Evolutionary conservation across 2,888 invertebrate genomes (phyloP).

Genomic region (Hyposoter dolosus): DNA sequence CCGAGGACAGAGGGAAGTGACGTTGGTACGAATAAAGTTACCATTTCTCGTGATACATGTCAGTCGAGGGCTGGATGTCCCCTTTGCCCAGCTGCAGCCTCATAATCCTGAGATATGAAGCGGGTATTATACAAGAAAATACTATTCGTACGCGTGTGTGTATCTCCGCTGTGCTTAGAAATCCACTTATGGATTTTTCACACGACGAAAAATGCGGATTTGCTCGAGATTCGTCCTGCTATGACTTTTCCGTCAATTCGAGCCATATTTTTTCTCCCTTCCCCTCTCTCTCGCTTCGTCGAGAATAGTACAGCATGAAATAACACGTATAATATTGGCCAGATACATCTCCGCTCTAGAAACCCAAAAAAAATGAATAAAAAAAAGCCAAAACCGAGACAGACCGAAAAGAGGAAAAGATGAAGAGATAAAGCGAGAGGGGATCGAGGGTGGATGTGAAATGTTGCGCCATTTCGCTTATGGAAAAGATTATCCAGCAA

Average conservation of each 20-base stretch:
- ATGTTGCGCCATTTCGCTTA: slow-evolving; percentile 41
- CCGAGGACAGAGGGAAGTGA: background rate
- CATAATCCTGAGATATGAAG: slow-evolving; percentile 84
- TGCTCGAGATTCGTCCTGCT: slow-evolving; percentile 50
- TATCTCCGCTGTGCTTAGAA: slow-evolving; percentile 37
- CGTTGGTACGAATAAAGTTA: slow-evolving; percentile 45
- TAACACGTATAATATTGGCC: slow-evolving; percentile 68
- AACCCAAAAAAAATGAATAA: slow-evolving; percentile 64
- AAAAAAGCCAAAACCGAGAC: background rate
- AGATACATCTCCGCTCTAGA: slow-evolving; percentile 51
- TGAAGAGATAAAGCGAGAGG: slow-evolving; percentile 49
- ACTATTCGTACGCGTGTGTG: slow-evolving; percentile 72
- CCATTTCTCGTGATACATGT: slow-evolving; percentile 30
- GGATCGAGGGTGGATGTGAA: slow-evolving; percentile 59
- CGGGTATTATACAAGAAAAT: slow-evolving; percentile 81
- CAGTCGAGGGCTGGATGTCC: slow-evolving; percentile 68
- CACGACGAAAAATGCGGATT: slow-evolving; percentile 67
- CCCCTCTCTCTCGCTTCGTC: background rate
- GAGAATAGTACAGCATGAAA: slow-evolving; percentile 42
- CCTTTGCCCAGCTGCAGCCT: slow-evolving; percentile 71
- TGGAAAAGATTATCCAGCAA: slow-evolving; percentile 61
- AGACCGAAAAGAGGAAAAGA: slow-evolving; percentile 32
- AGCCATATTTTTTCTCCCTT: slow-evolving; percentile 16
- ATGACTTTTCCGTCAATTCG: slow-evolving; percentile 62
- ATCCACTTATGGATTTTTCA: slow-evolving; percentile 48